phyloP scores from a whole-genome alignment of 1,140 invertebrate genomes.

The Lordiphosa stackelbergi region DNA sequence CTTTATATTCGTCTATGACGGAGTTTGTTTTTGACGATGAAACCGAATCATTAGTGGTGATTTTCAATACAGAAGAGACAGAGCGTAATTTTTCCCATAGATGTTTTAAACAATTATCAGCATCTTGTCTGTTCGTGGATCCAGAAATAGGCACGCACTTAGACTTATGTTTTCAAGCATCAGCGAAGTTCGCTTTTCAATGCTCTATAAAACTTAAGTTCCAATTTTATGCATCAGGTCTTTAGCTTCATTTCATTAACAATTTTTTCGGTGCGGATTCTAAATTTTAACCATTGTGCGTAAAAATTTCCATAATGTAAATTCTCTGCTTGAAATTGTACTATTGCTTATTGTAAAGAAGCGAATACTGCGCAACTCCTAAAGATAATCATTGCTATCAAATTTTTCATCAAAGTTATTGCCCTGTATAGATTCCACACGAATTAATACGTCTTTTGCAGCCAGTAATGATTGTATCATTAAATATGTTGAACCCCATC shows the following conservation, averaged over 20 bases:
- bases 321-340: conserved; percentile 4
- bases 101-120: too few species aligned
- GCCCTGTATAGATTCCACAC: not conserved
- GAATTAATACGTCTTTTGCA: conserved; percentile 5
- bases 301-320: conserved; percentile 17
- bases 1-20: too few species aligned
- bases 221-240: too few species aligned
- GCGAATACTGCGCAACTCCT: not conserved
- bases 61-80: too few species aligned
- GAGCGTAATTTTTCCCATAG: too few species aligned
- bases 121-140: too few species aligned
- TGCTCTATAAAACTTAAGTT: too few species aligned
- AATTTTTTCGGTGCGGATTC: conserved; percentile 1
- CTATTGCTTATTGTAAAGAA: not conserved
- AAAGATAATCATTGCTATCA: not conserved
- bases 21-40: too few species aligned
- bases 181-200: too few species aligned
- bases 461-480: conserved; percentile 1
- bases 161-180: too few species aligned
- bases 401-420: conserved; percentile 3
- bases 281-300: conserved; percentile 8
- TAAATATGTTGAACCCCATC: conserved; percentile 13
- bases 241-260: not conserved
- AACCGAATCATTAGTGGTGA: too few species aligned
- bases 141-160: too few species aligned